Evolutionary conservation across 2,797 vertebrate genomes (phyloP), one percentile per base, ranked within the genome.

Genomic region (Prunella strophiata): DNA sequence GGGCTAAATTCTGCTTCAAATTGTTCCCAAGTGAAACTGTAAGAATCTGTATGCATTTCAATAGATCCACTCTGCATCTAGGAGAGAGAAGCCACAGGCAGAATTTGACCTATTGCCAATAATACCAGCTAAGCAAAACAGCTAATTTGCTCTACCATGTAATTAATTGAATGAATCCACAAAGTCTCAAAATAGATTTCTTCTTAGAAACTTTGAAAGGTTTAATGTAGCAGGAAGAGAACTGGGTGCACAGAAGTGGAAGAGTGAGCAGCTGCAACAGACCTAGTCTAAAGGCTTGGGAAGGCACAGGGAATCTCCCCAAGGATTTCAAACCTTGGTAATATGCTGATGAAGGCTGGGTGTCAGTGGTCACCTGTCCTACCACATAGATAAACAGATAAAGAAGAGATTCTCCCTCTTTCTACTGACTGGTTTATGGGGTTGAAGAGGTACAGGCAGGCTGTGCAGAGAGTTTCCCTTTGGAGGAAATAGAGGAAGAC

Each of bases 1-100:
- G 65, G 70, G 54, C 67, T 85, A 82, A 89, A 96, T 88, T 84
- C 75, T 83, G 29, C 61, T 82, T 48, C 32, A 57, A n/a, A 70
- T 66, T 72, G 40, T 61, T 91, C 52, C 3, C 1, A 66, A 86
- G 52, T 22, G 48, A 76, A 92, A 51, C 36, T 16, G 65, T 47
- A 85, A 84, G 30, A 65, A 62, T 75, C 29, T 0, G 0, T 7
- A 38, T 12, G 21, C 13, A 55, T 76, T 91, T 85, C 50, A 57
- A 16, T 5, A 75, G 48, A 59, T 18, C 29, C 54, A 29, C 18
- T 77, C 40, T 23, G 40, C 16, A 21, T 20, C 40, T 50, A 43
- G 42, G 78, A 70, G 21, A 65, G 23, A 54, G 43, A 71, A 89
- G 30, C 17, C 4, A 1, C 0, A 1, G 38, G 67, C 55, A 95